These are phyloP conservation scores for Bombus sibiricus DNA, from an alignment of 1,140 invertebrate species.

Conservation along the genomic window DNA sequence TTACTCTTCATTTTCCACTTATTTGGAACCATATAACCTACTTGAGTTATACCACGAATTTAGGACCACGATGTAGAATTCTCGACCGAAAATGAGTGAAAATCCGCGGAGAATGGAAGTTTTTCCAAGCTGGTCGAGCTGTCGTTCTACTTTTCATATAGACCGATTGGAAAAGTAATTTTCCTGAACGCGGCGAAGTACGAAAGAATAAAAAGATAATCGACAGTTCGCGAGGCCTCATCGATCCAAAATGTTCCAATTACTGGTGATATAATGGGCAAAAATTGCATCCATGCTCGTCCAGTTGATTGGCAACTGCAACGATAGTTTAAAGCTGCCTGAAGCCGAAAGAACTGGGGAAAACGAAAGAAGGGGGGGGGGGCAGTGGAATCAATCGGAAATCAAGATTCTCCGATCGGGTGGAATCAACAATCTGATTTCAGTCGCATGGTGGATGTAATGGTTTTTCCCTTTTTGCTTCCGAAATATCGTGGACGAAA, in stretches of 20 bases:
- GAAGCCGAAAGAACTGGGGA: too few species aligned
- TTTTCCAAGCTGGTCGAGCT: background rate
- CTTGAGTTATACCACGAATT: too few species aligned
- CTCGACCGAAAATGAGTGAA: background rate
- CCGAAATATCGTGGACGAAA: background rate
- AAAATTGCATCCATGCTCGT: background rate
- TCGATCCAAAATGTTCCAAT: background rate
- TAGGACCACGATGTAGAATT: too few species aligned
- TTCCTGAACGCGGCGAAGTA: background rate
- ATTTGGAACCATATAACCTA: too few species aligned
- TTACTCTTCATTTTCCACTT: too few species aligned
- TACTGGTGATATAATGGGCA: background rate
- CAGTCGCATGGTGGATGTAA: background rate
- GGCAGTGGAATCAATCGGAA: background rate
- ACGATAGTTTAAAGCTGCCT: background rate
- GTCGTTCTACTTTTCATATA: background rate
- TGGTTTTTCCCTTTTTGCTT: background rate
- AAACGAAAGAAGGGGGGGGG: background rate
- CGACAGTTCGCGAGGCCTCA: background rate
- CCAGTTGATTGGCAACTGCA: background rate
- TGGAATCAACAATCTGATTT: constrained; percentile 24
- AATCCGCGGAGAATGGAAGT: background rate
- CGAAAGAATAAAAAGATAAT: background rate
- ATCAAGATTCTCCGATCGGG: background rate
- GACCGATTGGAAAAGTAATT: background rate